A percentile compares a stretch with the other conserved stretches of the same genome.
Conservation (phyloP, 2,797 vertebrate genomes). For the Siniperca obscura region DNA sequence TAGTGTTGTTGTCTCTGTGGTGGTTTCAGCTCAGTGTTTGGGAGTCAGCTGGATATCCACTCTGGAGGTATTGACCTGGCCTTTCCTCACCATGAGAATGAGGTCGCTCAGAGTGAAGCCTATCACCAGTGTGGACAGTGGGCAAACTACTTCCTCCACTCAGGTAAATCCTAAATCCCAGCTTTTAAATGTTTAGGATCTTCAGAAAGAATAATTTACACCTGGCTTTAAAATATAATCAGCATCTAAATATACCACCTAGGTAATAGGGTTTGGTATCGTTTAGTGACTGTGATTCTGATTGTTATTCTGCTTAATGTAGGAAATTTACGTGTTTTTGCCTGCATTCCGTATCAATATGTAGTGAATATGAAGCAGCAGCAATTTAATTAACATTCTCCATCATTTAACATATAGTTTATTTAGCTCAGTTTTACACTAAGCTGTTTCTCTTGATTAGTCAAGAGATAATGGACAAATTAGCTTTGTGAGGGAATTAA, state of each 20-base stretch:
- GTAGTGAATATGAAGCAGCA: too few species aligned
- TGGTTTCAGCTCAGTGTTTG: constrained; percentile 90
- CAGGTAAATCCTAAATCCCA: constrained; percentile 84
- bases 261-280: neutral
- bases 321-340: too few species aligned
- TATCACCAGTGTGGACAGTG: constrained; percentile 93
- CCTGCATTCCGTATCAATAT: too few species aligned
- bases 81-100: constrained; percentile 98
- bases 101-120: constrained; percentile 95
- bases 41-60: constrained; percentile 94
- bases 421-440: too few species aligned
- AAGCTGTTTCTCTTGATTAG: too few species aligned
- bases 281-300: neutral
- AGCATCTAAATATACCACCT: neutral
- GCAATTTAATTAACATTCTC: too few species aligned
- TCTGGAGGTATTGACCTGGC: constrained; percentile 94
- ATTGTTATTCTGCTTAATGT: too few species aligned
- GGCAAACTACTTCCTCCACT: constrained; percentile 97
- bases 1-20: neutral
- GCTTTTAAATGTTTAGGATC: neutral
- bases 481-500: too few species aligned
- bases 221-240: neutral
- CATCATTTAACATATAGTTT: too few species aligned
- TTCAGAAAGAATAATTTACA: neutral
- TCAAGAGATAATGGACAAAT: too few species aligned